phyloP scores from a whole-genome alignment of 2,888 invertebrate genomes.

The Ormia ochracea region DNA sequence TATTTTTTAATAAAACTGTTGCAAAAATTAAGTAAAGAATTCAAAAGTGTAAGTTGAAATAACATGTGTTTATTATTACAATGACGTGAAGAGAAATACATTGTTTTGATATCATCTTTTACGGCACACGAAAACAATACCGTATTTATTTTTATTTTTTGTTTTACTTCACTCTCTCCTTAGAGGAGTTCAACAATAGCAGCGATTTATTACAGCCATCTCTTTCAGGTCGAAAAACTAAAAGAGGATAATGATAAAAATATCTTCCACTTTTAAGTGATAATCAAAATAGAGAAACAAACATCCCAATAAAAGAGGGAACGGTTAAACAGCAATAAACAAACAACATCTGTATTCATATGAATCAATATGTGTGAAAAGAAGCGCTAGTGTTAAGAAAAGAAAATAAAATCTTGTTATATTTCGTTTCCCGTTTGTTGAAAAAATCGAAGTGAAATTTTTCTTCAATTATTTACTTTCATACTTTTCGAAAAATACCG shows the following conservation, averaged over 20 bases:
- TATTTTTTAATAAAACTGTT: neutral
- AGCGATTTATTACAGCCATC: neutral
- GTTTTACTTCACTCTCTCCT: constrained; percentile 40
- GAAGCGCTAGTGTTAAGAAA: constrained; percentile 1
- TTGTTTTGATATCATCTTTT: constrained; percentile 57
- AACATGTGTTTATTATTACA: constrained; percentile 58
- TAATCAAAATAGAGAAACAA: constrained; percentile 34
- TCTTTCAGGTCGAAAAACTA: constrained; percentile 16
- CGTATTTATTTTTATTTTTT: constrained; percentile 44
- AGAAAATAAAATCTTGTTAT: constrained; percentile 56
- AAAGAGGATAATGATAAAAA: constrained; percentile 5
- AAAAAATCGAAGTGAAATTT: constrained; percentile 66
- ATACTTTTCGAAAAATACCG: neutral
- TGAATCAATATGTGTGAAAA: constrained; percentile 26
- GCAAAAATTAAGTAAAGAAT: constrained; percentile 24
- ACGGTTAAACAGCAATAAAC: neutral
- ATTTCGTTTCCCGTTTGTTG: constrained; percentile 60
- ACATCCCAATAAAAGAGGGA: constrained; percentile 1
- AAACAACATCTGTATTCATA: neutral
- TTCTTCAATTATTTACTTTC: constrained; percentile 52
- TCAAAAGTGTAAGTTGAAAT: neutral
- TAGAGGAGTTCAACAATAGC: constrained; percentile 19
- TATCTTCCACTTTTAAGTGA: neutral
- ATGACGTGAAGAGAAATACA: constrained; percentile 23
- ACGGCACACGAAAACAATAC: constrained; percentile 52